Evolutionary conservation across 2,113 vertebrate genomes (phyloP).

Genomic region (Elanus axillaris): DNA sequence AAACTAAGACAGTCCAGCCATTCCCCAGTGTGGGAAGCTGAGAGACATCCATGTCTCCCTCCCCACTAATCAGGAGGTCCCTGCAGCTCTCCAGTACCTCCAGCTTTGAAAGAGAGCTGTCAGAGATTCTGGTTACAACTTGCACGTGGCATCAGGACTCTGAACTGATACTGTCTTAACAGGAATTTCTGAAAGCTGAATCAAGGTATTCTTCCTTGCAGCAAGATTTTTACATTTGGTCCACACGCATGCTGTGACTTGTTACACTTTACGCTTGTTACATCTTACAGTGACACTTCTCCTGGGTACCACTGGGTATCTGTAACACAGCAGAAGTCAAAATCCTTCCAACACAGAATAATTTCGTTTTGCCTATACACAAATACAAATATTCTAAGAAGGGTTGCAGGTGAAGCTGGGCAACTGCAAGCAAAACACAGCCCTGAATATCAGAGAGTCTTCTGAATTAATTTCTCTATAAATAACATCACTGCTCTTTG

Average conservation of each 20-base stretch:
- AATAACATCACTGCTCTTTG: not conserved
- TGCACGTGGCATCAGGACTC: rapidly evolving
- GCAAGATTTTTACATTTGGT: not conserved
- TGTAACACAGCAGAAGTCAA: not conserved
- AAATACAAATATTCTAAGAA: not conserved
- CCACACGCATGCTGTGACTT: not conserved
- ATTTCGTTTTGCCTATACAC: not conserved
- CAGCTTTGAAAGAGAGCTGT: not conserved
- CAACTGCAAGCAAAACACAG: not conserved
- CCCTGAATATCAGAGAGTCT: not conserved
- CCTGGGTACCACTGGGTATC: not conserved
- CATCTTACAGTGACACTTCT: not conserved
- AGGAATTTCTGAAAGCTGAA: not conserved
- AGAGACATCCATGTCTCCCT: not conserved
- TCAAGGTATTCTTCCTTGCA: not conserved
- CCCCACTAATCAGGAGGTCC: not conserved
- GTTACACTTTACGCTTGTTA: not conserved
- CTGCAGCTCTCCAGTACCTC: not conserved
- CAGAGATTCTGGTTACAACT: not conserved
- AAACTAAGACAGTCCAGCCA: rapidly evolving
- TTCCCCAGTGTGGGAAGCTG: not conserved
- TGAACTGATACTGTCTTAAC: not conserved
- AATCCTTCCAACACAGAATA: not conserved
- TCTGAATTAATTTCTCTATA: not conserved
- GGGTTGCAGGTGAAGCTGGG: not conserved